Percentiles rank a stretch among this genome's conserved stretches.
Conservation (phyloP, 2,797 vertebrate genomes). For the Eupleurogrammus muticus region DNA sequence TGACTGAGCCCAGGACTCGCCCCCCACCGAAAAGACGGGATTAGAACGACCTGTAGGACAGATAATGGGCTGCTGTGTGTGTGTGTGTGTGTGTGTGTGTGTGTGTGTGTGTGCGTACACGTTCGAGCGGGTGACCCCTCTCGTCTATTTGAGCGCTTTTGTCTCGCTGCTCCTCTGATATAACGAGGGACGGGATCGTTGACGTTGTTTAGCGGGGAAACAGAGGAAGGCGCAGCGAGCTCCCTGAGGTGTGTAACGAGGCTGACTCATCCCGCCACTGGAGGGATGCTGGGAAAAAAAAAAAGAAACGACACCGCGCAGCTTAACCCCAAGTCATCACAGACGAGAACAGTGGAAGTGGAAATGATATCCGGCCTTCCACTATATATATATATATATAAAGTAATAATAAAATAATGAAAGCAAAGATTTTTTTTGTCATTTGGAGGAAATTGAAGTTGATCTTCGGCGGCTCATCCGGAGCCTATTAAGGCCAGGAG, state of each 20-base stretch:
- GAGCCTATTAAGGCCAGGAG: conserved; percentile 51
- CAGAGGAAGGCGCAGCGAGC: conserved; percentile 54
- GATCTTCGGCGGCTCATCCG: conserved; percentile 39
- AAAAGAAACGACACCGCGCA: conserved; percentile 28
- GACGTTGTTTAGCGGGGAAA: conserved; percentile 67
- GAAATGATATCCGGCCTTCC: conserved; percentile 7
- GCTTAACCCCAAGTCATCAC: conserved; percentile 55
- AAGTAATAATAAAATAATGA: conserved; percentile 1
- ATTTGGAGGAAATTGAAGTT: conserved; percentile 51
- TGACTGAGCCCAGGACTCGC: neutral
- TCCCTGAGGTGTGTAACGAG: conserved; percentile 73
- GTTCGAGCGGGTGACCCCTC: conserved; percentile 48
- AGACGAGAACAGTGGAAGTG: conserved; percentile 9
- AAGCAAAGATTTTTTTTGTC: conserved; percentile 22
- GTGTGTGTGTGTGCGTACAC: conserved; percentile 12
- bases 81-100: conserved; percentile 14
- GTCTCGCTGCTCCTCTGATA: conserved; percentile 60
- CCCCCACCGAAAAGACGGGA: conserved; percentile 31
- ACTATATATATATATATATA: neutral
- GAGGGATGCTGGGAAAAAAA: conserved; percentile 54
- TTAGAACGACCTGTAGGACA: conserved; percentile 39
- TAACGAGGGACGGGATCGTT: conserved; percentile 56
- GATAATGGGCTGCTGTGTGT: conserved; percentile 26
- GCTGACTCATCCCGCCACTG: conserved; percentile 78
- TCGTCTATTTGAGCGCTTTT: conserved; percentile 53